Evolutionary conservation across 1,140 invertebrate genomes (phyloP), one percentile per base, ranked within the genome.

Genomic region (Ceratosolen fusciceps): DNA sequence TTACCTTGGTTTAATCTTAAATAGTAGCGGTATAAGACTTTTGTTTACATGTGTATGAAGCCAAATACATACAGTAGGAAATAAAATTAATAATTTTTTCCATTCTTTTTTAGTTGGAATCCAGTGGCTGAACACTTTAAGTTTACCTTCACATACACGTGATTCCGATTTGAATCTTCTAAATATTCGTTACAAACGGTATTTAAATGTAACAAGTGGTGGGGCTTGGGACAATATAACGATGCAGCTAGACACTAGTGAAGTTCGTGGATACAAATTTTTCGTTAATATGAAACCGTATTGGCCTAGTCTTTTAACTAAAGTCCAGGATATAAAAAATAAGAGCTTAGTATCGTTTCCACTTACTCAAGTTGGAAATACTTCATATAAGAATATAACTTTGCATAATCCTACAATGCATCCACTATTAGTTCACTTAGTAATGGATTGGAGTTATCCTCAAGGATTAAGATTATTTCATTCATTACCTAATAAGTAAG

Each of bases 281-380:
- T 91, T 92, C 75, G 93, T 94, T 12, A 91, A 93, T 83, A 93
- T 95, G 52, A 93, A 93, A 84, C 92, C 95, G 80, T 92, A 92
- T 52, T 97, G 96, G 96, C 96, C 96, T 21, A 91, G 89, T 83
- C 80, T 93, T 72, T 80, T 92, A 54, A 82, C 79, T 58, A 81
- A 77, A 79, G 77, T 83, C 24, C 84, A 88, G 72, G 82, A 80
- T 72, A 82, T 80, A 80, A 90, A 85, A 75, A 91, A 91, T 83
- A 89, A 89, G 80, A 90, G 90, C 71, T 85, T 91, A 54, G 86
- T 96, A 75, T 90, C 91, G 76, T 96, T 96, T 91, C 95, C 96
- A 14, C 87, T 96, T 39, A 96, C 96, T 9, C 95, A 96, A 90
- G 93, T 97, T 79, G 94, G 95, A 67, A 96, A 96, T 87, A 92